These are phyloP conservation scores for Kryphioiulus occultus DNA, from an alignment of 2,888 invertebrate genomes.

Conservation along the genomic window DNA sequence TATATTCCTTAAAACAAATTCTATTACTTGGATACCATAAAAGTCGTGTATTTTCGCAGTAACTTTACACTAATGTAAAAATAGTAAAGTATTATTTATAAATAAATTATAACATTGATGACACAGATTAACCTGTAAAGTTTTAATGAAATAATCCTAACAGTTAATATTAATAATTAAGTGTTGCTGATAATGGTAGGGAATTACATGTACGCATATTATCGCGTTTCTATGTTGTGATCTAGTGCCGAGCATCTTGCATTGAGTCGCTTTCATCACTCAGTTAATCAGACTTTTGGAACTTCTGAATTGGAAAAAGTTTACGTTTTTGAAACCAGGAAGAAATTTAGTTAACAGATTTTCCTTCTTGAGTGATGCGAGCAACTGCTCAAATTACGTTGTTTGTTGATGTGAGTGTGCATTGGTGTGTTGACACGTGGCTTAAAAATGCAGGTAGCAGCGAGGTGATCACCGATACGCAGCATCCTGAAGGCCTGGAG, in stretches of 20 bases:
- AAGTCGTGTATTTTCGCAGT: neutral
- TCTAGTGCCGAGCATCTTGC: constrained; percentile 44
- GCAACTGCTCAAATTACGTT: constrained; percentile 18
- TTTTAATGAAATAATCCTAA: neutral
- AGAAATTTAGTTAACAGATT: constrained; percentile 20
- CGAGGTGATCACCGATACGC: constrained; percentile 83
- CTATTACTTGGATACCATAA: no score
- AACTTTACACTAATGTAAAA: neutral
- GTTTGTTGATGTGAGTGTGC: constrained; percentile 44
- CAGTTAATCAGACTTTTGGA: neutral
- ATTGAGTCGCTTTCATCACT: constrained; percentile 47
- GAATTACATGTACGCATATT: neutral
- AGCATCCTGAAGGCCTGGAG: constrained; percentile 86
- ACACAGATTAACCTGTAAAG: neutral
- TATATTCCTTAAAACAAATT: no score
- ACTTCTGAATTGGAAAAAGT: neutral
- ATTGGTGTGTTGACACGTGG: constrained; percentile 44
- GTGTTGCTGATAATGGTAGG: neutral
- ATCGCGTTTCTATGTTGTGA: neutral
- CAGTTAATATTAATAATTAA: neutral
- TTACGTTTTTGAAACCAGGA: neutral
- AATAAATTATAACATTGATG: neutral
- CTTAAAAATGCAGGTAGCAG: constrained; percentile 64
- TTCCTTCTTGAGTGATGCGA: constrained; percentile 28
- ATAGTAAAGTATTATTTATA: neutral